Evolutionary conservation across 2,113 vertebrate genomes (phyloP).

Genomic region (Ictalurus punctatus): DNA sequence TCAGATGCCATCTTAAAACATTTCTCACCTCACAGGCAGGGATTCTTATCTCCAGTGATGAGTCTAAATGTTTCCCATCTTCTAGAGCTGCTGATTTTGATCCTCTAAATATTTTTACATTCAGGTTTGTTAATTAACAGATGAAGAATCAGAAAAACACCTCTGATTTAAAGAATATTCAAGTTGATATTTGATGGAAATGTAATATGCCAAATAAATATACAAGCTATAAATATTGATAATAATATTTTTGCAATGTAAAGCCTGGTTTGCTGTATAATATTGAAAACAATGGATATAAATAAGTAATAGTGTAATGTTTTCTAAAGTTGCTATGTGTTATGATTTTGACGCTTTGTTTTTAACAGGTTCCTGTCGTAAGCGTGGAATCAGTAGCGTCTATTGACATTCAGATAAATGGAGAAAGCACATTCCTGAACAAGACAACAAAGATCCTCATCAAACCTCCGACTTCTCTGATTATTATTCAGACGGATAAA

Average conservation of each 20-base stretch:
- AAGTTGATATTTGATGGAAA: neutral
- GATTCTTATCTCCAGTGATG: neutral
- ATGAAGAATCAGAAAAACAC: neutral
- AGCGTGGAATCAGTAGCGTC: slow-evolving; percentile 38
- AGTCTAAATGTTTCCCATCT: neutral
- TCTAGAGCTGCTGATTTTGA: neutral
- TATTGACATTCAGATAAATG: slow-evolving; percentile 49
- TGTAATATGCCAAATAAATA: neutral
- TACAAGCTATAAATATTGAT: neutral
- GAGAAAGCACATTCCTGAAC: neutral
- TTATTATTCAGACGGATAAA: slow-evolving; percentile 69
- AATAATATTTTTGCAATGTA: neutral
- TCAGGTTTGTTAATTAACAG: neutral
- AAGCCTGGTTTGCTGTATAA: neutral
- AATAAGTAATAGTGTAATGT: neutral
- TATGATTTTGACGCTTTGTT: neutral
- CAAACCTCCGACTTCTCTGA: slow-evolving; percentile 50
- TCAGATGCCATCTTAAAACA: slow-evolving; percentile 12
- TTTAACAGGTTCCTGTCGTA: slow-evolving; percentile 64
- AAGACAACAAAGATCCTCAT: slow-evolving; percentile 64
- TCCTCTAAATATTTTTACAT: neutral
- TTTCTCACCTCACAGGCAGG: neutral
- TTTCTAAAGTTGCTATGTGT: neutral
- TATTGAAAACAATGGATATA: neutral
- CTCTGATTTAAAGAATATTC: no score